A percentile compares a stretch with the other conserved stretches of the same genome.
These are phyloP conservation scores for Mandrillus leucophaeus DNA, from an alignment of 2,113 vertebrate species.

Conservation along the genomic window DNA sequence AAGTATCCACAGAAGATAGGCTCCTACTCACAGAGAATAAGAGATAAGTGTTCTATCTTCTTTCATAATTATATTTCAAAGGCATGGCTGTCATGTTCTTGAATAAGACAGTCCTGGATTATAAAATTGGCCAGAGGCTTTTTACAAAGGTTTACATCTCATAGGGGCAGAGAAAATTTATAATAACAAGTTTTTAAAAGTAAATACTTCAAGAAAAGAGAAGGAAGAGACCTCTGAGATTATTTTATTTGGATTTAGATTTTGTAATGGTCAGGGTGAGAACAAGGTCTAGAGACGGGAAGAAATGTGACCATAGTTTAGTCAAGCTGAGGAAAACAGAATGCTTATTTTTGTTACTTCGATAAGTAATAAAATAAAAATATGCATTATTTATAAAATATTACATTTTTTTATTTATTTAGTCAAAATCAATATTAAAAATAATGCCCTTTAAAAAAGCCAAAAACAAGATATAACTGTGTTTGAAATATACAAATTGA, in stretches of 20 bases:
- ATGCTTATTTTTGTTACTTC: background rate
- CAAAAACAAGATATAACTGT: background rate
- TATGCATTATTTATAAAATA: background rate
- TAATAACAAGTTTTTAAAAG: background rate
- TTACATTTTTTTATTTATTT: background rate
- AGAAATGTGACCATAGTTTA: background rate
- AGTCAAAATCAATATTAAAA: background rate
- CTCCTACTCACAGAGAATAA: background rate
- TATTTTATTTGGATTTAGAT: background rate
- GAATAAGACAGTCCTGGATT: background rate
- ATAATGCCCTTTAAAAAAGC: background rate
- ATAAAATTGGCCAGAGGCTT: background rate
- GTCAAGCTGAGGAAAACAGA: background rate
- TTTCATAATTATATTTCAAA: background rate
- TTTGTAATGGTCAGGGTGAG: background rate
- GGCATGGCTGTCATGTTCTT: background rate
- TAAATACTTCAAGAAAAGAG: background rate
- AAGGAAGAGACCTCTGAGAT: background rate
- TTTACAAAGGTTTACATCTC: background rate
- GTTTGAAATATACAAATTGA: background rate
- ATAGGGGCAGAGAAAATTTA: background rate
- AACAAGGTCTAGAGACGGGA: background rate
- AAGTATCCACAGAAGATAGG: background rate
- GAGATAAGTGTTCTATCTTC: background rate
- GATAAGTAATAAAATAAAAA: background rate